Evolutionary conservation across 1,140 invertebrate genomes (phyloP).

Genomic region (Sweltsa coloradensis): DNA sequence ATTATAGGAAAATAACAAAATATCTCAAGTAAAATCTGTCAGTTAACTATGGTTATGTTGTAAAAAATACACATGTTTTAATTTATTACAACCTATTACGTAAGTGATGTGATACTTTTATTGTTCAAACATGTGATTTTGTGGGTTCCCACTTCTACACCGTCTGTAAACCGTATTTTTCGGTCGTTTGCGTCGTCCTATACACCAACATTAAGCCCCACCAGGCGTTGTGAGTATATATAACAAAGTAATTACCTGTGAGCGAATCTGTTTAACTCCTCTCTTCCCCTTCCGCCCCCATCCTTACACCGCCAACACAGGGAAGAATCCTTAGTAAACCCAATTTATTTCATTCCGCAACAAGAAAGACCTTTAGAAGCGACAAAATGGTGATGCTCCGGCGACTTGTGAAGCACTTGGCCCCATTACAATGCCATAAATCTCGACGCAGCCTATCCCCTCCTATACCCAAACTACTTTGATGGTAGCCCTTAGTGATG

Average conservation of each 20-base stretch:
- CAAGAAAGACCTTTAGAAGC: neutral
- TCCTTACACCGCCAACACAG: neutral
- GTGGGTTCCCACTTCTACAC: too few relatives aligned
- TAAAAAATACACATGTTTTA: too few relatives aligned
- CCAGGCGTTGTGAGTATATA: neutral
- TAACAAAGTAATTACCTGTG: conserved; percentile 10
- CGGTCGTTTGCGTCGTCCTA: too few relatives aligned
- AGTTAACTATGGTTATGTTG: too few relatives aligned
- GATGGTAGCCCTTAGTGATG: too few relatives aligned
- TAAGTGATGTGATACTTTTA: too few relatives aligned
- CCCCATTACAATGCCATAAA: conserved; percentile 32
- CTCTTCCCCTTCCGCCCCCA: neutral
- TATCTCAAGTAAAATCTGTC: too few relatives aligned
- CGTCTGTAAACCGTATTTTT: too few relatives aligned
- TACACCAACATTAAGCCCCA: neutral
- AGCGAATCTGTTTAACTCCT: neutral
- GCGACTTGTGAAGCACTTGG: conserved; percentile 30
- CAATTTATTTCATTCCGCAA: conserved; percentile 12
- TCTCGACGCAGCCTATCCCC: conserved; percentile 15
- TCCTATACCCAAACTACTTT: too few relatives aligned
- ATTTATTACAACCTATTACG: too few relatives aligned
- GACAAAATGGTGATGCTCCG: conserved; percentile 11
- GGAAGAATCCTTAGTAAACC: conserved; percentile 7
- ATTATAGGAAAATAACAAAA: too few relatives aligned
- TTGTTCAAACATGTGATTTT: too few relatives aligned